Conservation (phyloP, 2,888 invertebrate genomes). For the Chymomyza fuscimana region DNA sequence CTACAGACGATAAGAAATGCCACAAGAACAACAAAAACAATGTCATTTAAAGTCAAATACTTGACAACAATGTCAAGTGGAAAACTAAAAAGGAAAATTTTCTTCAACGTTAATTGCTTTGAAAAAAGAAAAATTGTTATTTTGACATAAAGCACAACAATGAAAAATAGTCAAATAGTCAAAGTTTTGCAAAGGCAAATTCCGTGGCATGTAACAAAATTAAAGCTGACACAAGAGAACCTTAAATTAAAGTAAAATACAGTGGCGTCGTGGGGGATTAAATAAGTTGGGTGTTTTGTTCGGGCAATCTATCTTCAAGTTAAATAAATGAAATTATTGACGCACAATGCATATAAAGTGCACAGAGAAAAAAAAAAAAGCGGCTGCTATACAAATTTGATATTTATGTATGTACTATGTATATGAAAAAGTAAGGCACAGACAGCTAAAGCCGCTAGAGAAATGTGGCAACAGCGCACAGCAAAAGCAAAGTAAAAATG, state of each 20-base stretch:
- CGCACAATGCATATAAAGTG: conserved; percentile 14
- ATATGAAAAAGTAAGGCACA: conserved; percentile 2
- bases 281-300: not conserved
- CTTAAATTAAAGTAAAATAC: not conserved
- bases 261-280: not conserved
- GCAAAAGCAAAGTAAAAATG: conserved; percentile 68
- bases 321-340: conserved; percentile 67
- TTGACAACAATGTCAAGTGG: conserved; percentile 10
- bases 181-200: not conserved
- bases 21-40: not conserved
- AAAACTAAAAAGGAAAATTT: conserved; percentile 23
- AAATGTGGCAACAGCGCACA: conserved; percentile 16
- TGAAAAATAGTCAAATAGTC: not conserved
- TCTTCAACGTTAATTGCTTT: not conserved
- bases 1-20: not conserved
- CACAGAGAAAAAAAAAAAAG: conserved; percentile 12
- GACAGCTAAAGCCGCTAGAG: conserved; percentile 4
- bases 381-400: not conserved
- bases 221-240: conserved; percentile 17
- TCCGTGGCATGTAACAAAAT: conserved; percentile 6
- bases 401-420: too few species aligned
- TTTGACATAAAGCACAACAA: conserved; percentile 3
- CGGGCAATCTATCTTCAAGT: conserved; percentile 51
- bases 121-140: not conserved
- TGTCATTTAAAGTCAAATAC: conserved; percentile 12